Base-by-base conservation (phyloP, 2,888 invertebrate species). In the Noctua pronuba region DNA sequence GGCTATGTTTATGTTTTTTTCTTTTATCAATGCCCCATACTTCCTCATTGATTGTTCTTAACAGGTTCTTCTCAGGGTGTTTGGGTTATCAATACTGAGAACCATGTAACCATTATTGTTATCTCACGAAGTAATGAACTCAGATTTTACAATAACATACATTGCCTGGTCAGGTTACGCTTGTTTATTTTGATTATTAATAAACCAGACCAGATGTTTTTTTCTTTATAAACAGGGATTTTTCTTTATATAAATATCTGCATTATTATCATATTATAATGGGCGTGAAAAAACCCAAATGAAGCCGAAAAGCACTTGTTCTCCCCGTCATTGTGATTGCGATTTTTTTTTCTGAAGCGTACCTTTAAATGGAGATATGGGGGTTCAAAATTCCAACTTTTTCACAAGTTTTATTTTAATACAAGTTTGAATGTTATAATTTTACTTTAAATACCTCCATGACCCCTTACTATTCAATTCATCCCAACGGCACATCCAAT, bases 121-220 rank as follows among this genome's bases (percentile, higher is more conserved):
- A n/a, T 55, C 60, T 52, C 70, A 69, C 58, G 52, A 46, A 41
- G n/a, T n/a, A n/a, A 6, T 76, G 60, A 82, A 82, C 82, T 72
- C 24, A 49, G 46, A 55, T 52, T 67, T 62, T 46, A 41, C 52
- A 73, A 76, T 55, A 52, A 31, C 18, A 31, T 24, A 31, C 5
- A 38, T 38, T 31, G 13, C 18, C 38, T 21, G 21, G 28, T n/a
- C 38, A 13, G 21, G 21, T 73, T 8, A 38, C 6, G 71, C 28
- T 72, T 35, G n/a, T 21, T 46, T 70, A 70, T 24, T 5, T 62
- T 58, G 28, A 69, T 35, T 35, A 69, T 35, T 35, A 35, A 35
- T 35, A 35, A 35, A 35, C 35, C 35, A 35, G 44, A 46, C 16
- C 44, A 44, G 13, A 44, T 3, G 13, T 46, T 46, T 46, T 21